A percentile compares a stretch with the other conserved stretches of the same genome.
Evolutionary conservation across 2,797 vertebrate species (phyloP).

Genomic region (Bradypodion ventrale): DNA sequence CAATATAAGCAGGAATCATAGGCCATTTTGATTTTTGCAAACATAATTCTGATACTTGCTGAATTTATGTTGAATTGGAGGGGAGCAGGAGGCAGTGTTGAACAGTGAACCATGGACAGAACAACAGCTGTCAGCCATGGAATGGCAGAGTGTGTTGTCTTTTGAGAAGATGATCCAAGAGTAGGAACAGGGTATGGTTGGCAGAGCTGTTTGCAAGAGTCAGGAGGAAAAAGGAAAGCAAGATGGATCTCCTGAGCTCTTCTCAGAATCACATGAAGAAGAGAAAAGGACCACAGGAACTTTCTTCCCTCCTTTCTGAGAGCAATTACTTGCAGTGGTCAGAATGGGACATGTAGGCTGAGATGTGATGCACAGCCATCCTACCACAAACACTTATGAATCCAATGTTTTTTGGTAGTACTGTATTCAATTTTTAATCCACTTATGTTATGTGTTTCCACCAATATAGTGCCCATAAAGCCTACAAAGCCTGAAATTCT

Average conservation of each 20-base stretch:
- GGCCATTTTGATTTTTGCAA: not conserved
- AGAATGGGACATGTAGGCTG: not conserved
- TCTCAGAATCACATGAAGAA: not conserved
- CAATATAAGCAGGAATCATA: not conserved
- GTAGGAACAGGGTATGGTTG: not conserved
- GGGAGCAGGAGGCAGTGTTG: not conserved
- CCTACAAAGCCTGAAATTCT: not conserved
- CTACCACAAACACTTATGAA: not conserved
- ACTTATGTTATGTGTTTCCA: not conserved
- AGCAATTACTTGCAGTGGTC: not conserved
- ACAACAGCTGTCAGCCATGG: not conserved
- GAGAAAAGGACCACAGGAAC: not conserved
- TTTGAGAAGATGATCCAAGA: not conserved
- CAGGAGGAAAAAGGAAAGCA: not conserved
- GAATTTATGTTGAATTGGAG: not conserved
- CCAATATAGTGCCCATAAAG: not conserved
- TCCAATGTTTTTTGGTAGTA: not conserved
- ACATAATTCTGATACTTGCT: not conserved
- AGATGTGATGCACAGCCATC: too few species aligned
- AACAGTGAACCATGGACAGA: not conserved
- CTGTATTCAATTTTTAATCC: not conserved
- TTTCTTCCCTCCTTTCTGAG: not conserved
- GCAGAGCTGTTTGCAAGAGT: not conserved
- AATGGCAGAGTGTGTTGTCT: not conserved
- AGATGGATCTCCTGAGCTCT: not conserved